Base-by-base conservation (phyloP, 1,140 invertebrate species). In the Drosophila gunungcola region DNA sequence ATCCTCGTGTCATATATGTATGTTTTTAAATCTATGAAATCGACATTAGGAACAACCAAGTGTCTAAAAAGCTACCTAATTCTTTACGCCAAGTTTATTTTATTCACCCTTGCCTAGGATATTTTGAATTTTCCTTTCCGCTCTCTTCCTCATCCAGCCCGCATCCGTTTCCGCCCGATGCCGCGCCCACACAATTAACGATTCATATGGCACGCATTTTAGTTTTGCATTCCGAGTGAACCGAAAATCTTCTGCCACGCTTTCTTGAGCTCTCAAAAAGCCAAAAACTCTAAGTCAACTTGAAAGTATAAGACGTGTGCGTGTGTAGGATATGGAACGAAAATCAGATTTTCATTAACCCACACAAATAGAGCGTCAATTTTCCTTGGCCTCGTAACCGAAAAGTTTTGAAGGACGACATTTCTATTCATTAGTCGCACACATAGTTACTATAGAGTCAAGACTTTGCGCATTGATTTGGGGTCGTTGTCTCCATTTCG, bases 321-420 rank as follows among this genome's bases (percentile, higher is more conserved):
- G 54, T 65, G 48, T 65, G 70, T 45, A 67, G 56, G 46, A 54
- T 52, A 52, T 63, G 64, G 48, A 70, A 65, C 67, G 61, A 55
- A 78, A 86, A 78, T 82, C 65, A 38, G 70, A 72, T 88, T 88
- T 82, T 86, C 79, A 88, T 86, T 86, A 88, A 86, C 75, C 64
- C 82, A 61, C 42, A 79, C 60, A 61, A 54, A 42, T 32, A 21
- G 11, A 58, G 21, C 11, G 52, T 41, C 74, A 46, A 39, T 55
- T 49, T 16, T 64, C 43, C 41, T 36, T 45, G 27, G 62, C n/a
- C 60, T 69, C 63, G 56, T 54, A 78, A 57, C 42, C 82, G 49
- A 76, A 88, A 86, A 86, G 54, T 86, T 86, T 82, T 88, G 75
- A 88, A 82, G 78, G 75, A 79, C 78, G 78, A 88, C 78, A 82